These are phyloP conservation scores for Danio albolineatus DNA, from an alignment of 2,797 vertebrate genomes.

Conservation along the genomic window DNA sequence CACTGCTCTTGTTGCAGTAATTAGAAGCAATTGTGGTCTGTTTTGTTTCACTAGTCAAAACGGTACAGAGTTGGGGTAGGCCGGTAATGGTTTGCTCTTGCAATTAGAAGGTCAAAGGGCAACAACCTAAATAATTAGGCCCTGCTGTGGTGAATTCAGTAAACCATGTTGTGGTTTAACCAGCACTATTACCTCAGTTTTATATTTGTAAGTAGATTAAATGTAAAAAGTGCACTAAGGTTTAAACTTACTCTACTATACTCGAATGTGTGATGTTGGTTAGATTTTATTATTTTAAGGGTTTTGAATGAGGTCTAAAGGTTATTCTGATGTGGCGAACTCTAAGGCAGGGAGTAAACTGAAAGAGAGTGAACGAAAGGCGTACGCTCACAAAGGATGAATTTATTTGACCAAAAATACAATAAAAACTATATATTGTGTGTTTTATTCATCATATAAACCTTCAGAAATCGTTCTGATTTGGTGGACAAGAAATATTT, in stretches of 20 bases:
- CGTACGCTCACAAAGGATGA: background rate
- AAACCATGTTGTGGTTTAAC: slow-evolving; percentile 48
- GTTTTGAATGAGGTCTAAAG: no score
- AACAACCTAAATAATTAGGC: slow-evolving; percentile 48
- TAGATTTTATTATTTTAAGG: background rate
- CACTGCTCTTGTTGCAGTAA: slow-evolving; percentile 22
- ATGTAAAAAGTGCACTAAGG: background rate
- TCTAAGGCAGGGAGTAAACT: background rate
- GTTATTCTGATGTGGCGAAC: background rate
- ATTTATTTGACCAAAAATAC: background rate
- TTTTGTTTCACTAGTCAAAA: slow-evolving; percentile 37
- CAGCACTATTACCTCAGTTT: slow-evolving; percentile 27
- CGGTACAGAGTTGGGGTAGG: slow-evolving; percentile 33
- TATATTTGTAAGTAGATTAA: background rate
- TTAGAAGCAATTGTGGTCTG: slow-evolving; percentile 47
- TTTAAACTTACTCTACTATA: background rate
- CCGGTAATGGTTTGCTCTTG: slow-evolving; percentile 63
- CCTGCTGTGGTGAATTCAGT: slow-evolving; percentile 42
- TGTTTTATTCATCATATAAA: background rate
- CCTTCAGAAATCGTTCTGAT: background rate
- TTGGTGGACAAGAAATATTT: background rate
- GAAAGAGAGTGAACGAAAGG: no score
- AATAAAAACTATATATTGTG: background rate
- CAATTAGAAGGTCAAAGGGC: slow-evolving; percentile 59
- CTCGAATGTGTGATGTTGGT: background rate